Base-by-base conservation (phyloP, 2,113 vertebrate species). In the Varanus komodoensis region DNA sequence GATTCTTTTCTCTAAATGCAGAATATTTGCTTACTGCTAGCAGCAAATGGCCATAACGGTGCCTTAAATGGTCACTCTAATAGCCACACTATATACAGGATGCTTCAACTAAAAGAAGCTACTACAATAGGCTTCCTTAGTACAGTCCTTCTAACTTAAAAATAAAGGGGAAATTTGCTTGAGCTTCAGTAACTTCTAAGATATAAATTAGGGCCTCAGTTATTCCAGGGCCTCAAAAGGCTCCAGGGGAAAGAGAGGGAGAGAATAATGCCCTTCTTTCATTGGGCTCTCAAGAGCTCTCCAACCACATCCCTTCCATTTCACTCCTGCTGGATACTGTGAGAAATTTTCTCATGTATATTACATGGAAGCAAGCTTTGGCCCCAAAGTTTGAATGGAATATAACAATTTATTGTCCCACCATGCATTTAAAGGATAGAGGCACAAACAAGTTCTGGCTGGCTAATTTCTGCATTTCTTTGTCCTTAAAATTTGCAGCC, bases 1-100 rank as follows among this genome's bases (percentile, higher is more conserved):
- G 83, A 29, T 21, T 0, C 0, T 50, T 0, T 1, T 82, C 0
- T 1, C 74, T 1, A 84, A 84, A 90, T 74, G 64, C 0, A 0
- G 82, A 87, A 19, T 48, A 52, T 52, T 64, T 74, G 54, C 52
- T 38, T 19, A n/a, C 34, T 74, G 81, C 54, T 27, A n/a, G 8
- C 0, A n/a, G 27, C 29, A 71, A 44, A 67, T 78, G 48, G 52
- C 48, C 27, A 71, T 79, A 80, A n/a, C 64, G 8, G 5, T 73
- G 27, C 15, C 44, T 69, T 52, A 67, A 67, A 38, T 14, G 61
- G 57, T 73, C 71, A 82, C 6, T 29, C 64, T 34, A 86, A 11
- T 29, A 57, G 44, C 32, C 34, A 48, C 14, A 19, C 6, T 15
- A 6, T 23, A 3, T 27, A 11, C 48, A 44, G 14, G 8, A 74